A percentile compares a stretch with the other conserved stretches of the same genome.
phyloP scores from a whole-genome alignment of 2,113 vertebrate genomes.

The Pholis gunnellus region DNA sequence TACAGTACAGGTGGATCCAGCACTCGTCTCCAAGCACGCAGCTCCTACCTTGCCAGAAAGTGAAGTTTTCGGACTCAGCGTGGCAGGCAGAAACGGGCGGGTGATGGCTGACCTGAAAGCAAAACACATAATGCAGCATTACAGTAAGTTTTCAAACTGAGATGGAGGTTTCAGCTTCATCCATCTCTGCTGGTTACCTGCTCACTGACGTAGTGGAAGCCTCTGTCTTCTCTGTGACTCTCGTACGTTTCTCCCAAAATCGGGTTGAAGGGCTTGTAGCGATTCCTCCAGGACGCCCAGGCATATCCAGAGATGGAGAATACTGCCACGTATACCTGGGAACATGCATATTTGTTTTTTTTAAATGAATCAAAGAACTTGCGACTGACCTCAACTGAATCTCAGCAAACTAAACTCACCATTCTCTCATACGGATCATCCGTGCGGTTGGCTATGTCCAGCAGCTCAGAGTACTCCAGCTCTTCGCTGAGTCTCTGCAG shows the following conservation, averaged over 20 bases:
- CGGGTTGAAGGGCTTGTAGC: slow-evolving; percentile 95
- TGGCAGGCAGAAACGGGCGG: slow-evolving; percentile 92
- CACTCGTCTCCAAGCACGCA: no score
- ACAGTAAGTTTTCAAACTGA: neutral
- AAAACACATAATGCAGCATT: neutral
- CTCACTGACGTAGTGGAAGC: slow-evolving; percentile 91
- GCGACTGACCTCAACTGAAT: neutral
- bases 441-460: slow-evolving; percentile 87
- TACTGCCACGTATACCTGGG: slow-evolving; percentile 89
- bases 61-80: slow-evolving; percentile 90
- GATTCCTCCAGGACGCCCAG: slow-evolving; percentile 90
- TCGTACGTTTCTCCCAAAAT: slow-evolving; percentile 95
- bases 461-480: slow-evolving; percentile 89
- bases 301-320: slow-evolving; percentile 95
- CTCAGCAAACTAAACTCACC: slow-evolving; percentile 74
- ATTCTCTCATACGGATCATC: slow-evolving; percentile 90
- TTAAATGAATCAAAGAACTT: neutral
- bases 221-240: slow-evolving; percentile 88
- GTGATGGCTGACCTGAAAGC: slow-evolving; percentile 89
- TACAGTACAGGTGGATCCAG: no score
- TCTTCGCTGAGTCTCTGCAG: slow-evolving; percentile 93
- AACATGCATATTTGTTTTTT: accelerated
- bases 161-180: neutral
- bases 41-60: slow-evolving; percentile 92
- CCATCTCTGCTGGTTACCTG: slow-evolving; percentile 82